Evolutionary conservation across 2,888 invertebrate species (phyloP).

Genomic region (Smittia sp.): DNA sequence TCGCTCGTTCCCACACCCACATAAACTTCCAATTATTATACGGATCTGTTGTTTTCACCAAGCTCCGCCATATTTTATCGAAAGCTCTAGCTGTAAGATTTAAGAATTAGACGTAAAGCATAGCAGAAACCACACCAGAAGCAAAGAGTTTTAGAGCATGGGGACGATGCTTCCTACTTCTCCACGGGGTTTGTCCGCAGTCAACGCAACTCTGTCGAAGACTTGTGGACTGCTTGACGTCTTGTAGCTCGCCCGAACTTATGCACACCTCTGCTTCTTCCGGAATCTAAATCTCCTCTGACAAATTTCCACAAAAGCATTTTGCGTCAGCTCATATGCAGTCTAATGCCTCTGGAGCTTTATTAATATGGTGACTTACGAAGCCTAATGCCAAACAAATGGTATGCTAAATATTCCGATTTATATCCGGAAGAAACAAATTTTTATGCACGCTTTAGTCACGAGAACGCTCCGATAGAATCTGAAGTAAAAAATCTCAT

Average conservation of each 20-base stretch:
- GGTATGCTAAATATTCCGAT: slow-evolving; percentile 1
- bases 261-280: too few species aligned
- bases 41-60: slow-evolving; percentile 29
- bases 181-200: too few species aligned
- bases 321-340: neutral
- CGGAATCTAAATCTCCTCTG: neutral
- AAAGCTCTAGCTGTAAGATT: neutral
- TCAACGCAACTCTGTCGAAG: too few species aligned
- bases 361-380: slow-evolving; percentile 24
- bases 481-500: neutral
- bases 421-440: neutral
- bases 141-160: neutral
- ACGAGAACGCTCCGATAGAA: neutral
- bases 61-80: slow-evolving; percentile 15
- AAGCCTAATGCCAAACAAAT: slow-evolving; percentile 13
- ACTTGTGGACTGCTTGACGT: too few species aligned
- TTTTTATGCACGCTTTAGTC: too few species aligned
- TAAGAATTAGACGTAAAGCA: neutral
- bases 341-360: neutral
- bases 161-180: neutral
- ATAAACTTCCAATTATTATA: slow-evolving; percentile 34
- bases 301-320: neutral
- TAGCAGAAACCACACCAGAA: slow-evolving; percentile 19
- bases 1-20: neutral
- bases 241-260: too few species aligned